Base-by-base conservation (phyloP, 2,797 vertebrate genomes). In the Danio choprae region DNA sequence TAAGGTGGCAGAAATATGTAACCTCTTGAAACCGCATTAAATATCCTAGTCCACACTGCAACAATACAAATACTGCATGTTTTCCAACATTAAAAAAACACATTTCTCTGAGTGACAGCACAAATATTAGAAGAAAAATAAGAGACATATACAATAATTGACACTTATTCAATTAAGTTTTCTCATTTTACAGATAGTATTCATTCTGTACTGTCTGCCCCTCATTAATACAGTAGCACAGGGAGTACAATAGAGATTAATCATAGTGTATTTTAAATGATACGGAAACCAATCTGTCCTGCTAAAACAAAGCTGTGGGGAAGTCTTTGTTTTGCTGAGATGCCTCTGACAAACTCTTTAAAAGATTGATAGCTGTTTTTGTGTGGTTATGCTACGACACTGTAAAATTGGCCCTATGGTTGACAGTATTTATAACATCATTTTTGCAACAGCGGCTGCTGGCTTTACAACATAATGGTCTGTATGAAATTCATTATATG, bases 221-320 rank as follows among this genome's bases (percentile, higher is more conserved):
- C 77, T 65, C 13, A 16, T 48, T 13, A 68, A 63, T 29, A 29
- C 3, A 29, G 29, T 1, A 1, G 29, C 29, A n/a, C n/a, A n/a
- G n/a, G n/a, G n/a, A 29, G 29, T 50, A 71, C 56, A 56, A 68
- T 63, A 72, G 13, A 12, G 20, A 75, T 55, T 15, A 16, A 18
- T 67, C 1, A 70, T 67, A 64, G 56, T 55, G 65, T 36, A 43
- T 22, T 74, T 63, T 63, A 77, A 10, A 51, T 7, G n/a, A 46
- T 20, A 38, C 9, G 0, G 15, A 75, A n/a, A 41, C 40, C 58
- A 67, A 77, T 46, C 7, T 67, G 41, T 58, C 53, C 20, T 43
- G 63, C 69, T 48, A 7, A 40, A 43, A 22, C 73, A 91, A 18
- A 38, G 79, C 81, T 91, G 90, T 80, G 90, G 91, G 85, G 89